Evolutionary conservation across 2,113 vertebrate species (phyloP).

Genomic region (Noctilio leporinus): DNA sequence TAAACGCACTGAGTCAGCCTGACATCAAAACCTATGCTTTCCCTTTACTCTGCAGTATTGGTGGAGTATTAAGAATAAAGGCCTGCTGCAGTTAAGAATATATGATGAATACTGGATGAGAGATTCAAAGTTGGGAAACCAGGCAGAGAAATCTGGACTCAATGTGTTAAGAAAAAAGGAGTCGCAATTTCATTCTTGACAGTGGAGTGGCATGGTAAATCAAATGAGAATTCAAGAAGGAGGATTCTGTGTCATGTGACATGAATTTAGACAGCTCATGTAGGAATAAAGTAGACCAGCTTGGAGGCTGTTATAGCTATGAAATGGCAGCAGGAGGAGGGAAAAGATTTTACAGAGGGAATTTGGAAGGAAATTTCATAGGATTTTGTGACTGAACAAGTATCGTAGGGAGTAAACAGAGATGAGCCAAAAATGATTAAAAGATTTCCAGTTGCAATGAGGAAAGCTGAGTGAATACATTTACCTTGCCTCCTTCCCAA

Average conservation of each 20-base stretch:
- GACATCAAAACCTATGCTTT: not conserved
- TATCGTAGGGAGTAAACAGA: slow-evolving; percentile 19
- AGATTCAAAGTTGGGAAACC: not conserved
- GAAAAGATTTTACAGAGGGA: not conserved
- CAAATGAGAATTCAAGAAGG: slow-evolving; percentile 25
- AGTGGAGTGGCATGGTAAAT: not conserved
- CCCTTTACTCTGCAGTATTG: not conserved
- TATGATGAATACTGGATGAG: not conserved
- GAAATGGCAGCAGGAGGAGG: not conserved
- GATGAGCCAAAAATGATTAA: not conserved
- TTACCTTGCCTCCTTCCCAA: not conserved
- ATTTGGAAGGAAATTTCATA: slow-evolving; percentile 41
- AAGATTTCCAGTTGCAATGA: not conserved
- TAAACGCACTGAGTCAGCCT: not conserved
- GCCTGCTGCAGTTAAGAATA: not conserved
- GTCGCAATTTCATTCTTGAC: not conserved
- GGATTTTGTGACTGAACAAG: slow-evolving; percentile 24
- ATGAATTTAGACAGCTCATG: not conserved
- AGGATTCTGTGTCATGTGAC: not conserved
- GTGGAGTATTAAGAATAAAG: not conserved
- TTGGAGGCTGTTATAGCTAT: not conserved
- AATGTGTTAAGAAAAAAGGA: not conserved
- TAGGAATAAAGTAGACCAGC: not conserved
- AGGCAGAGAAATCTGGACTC: not conserved
- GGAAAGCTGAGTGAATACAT: not conserved